Evolutionary conservation across 1,140 invertebrate species (phyloP), one percentile per base, ranked within the genome.

Genomic region (Hycleus cichorii): DNA sequence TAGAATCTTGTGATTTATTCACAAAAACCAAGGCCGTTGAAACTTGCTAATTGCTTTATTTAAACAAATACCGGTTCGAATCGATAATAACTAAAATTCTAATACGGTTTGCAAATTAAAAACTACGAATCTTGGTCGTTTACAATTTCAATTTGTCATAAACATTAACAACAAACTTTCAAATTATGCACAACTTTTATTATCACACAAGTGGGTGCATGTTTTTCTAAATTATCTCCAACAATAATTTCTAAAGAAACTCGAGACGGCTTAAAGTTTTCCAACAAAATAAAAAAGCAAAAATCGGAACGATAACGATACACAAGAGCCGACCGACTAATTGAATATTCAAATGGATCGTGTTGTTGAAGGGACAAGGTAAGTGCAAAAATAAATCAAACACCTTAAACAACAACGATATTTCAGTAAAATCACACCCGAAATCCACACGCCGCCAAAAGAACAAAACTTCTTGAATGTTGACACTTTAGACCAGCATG

Each of bases 331-430:
- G 7, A 2, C 32, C 32, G 7, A 3, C 43, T 38, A 12, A 32
- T 26, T 42, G 46, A 25, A 25, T 32, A 53, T 46, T 53, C 46
- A 53, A 32, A 70, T 70, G 68, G 68, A 70, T 62, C 67, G 57
- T 44, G 62, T 66, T 58, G 58, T 67, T 48, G 68, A 69, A 60
- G 67, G 69, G 63, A 64, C 63, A 58, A 67, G 67, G 68, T 70
- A 67, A 65, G 63, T 18, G 2, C n/a, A 12, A 5, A 47, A 25
- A 47, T 26, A 47, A 12, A 6, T 32, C 32, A 32, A 32, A 32
- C 32, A 32, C 18, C 18, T 18, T 18, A 18, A 18, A 18, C 32
- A 25, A 47, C 49, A 47, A 49, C 44, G 52, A 58, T 58, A 58
- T 58, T 52, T 47, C 52, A 32, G 32, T 32, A 7, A 5, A 32